Percentiles rank a stretch among this genome's conserved stretches.
These are phyloP conservation scores for Actinostola sp. DNA, from an alignment of 92 coral and sea anemone genomes.

Conservation along the genomic window DNA sequence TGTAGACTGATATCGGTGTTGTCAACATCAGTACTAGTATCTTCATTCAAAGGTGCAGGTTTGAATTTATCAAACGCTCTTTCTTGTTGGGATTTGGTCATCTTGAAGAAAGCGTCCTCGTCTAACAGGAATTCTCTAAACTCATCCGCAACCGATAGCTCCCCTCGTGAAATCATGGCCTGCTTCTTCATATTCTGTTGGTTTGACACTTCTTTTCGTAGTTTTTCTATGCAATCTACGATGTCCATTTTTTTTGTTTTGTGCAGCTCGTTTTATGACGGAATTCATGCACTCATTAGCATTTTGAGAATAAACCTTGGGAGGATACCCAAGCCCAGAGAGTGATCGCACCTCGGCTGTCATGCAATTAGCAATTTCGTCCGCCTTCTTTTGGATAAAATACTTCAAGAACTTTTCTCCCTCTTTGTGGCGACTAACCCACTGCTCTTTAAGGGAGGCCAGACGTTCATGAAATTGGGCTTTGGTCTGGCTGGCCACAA, in stretches of 20 bases:
- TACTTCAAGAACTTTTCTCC: neutral
- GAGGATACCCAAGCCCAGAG: neutral
- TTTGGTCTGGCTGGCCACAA: neutral
- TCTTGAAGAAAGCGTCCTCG: too few species aligned
- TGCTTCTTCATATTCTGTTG: constrained; percentile 38
- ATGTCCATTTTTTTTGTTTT: constrained; percentile 34
- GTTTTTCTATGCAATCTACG: constrained; percentile 28
- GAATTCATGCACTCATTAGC: neutral
- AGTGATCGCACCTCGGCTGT: neutral
- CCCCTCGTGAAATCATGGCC: constrained; percentile 38
- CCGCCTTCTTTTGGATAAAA: neutral
- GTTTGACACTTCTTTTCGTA: constrained; percentile 22
- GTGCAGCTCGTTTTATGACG: neutral
- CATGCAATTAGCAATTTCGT: neutral
- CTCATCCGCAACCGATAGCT: constrained; percentile 5
- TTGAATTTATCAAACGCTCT: too few species aligned
- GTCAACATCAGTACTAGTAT: too few species aligned
- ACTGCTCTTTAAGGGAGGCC: too few species aligned
- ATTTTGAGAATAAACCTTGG: neutral
- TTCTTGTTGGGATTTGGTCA: too few species aligned
- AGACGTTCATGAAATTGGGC: too few species aligned
- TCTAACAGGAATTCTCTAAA: too few species aligned
- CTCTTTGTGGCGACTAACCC: too few species aligned
- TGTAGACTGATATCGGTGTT: too few species aligned
- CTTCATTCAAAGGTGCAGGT: too few species aligned